Percentiles rank a stretch among this genome's conserved stretches.
These are phyloP conservation scores for Alloscopus bannaensis DNA, from an alignment of 2,888 invertebrate genomes.

Conservation along the genomic window DNA sequence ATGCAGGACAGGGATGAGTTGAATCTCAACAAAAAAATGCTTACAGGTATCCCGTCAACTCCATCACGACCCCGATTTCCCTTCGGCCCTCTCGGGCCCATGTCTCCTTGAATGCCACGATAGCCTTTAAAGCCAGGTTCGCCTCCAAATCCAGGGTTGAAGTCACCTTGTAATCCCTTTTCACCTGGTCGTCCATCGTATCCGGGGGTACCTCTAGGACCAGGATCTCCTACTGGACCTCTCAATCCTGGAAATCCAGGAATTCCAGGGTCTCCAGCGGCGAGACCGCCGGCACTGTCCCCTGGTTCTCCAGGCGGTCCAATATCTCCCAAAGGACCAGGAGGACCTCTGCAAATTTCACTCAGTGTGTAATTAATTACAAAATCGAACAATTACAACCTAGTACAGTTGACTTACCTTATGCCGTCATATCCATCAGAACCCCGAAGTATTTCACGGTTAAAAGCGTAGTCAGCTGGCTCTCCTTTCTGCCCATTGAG, in stretches of 20 bases:
- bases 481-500: slow-evolving; percentile 78
- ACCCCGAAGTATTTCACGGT: slow-evolving; percentile 77
- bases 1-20: not conserved
- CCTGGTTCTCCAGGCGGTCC: slow-evolving; percentile 60
- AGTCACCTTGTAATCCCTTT: slow-evolving; percentile 53
- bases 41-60: slow-evolving; percentile 60
- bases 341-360: slow-evolving; percentile 33
- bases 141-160: slow-evolving; percentile 72
- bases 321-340: slow-evolving; percentile 35
- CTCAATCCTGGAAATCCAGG: slow-evolving; percentile 69
- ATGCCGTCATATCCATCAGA: slow-evolving; percentile 77
- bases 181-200: slow-evolving; percentile 74
- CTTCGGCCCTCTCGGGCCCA: slow-evolving; percentile 73
- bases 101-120: slow-evolving; percentile 65
- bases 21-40: not conserved
- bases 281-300: slow-evolving; percentile 58
- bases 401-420: slow-evolving; percentile 73
- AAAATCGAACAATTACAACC: not conserved
- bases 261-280: slow-evolving; percentile 73
- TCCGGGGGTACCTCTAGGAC: slow-evolving; percentile 69
- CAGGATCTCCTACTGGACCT: slow-evolving; percentile 71
- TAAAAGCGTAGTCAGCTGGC: slow-evolving; percentile 76
- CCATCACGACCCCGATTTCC: slow-evolving; percentile 74
- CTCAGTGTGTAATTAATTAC: not conserved
- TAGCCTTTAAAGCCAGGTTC: slow-evolving; percentile 74